Percentiles rank a stretch among this genome's conserved stretches.
Evolutionary conservation across 1,140 invertebrate genomes (phyloP).

Genomic region (Leptinotarsa lineolata): DNA sequence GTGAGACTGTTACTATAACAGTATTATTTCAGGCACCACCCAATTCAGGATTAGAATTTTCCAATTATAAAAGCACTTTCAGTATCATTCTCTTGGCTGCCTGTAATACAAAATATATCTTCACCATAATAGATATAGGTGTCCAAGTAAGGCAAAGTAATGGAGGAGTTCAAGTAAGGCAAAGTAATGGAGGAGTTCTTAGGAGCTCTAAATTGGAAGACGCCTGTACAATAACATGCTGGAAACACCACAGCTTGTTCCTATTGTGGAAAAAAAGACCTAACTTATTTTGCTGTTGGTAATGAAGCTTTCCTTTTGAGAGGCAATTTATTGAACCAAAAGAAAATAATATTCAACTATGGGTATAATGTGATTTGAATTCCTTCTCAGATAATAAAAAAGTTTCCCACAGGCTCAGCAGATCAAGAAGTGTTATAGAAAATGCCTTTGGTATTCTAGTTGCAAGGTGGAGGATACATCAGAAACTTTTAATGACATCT

Average conservation of each 20-base stretch:
- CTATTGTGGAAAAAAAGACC: not conserved
- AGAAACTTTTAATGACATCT: not conserved
- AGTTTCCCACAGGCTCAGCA: not conserved
- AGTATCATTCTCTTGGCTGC: slow-evolving; percentile 56
- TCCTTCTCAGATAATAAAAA: not conserved
- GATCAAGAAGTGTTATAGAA: not conserved
- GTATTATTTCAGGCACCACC: slow-evolving; percentile 15
- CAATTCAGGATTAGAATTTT: slow-evolving; percentile 50
- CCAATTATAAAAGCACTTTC: slow-evolving; percentile 57
- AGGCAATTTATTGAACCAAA: slow-evolving; percentile 1
- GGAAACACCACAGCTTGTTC: not conserved
- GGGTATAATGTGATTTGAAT: slow-evolving; percentile 2
- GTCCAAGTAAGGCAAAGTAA: not conserved
- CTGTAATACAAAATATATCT: slow-evolving; percentile 17
- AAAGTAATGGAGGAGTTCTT: slow-evolving; percentile 10
- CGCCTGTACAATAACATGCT: not conserved
- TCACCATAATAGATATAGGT: slow-evolving; percentile 15
- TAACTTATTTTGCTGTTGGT: not conserved
- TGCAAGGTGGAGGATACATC: not conserved
- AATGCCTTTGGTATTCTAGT: slow-evolving; percentile 5
- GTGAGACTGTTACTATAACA: not conserved
- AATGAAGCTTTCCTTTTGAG: slow-evolving; percentile 15
- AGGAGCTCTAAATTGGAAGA: slow-evolving; percentile 6
- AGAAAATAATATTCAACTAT: slow-evolving; percentile 11
- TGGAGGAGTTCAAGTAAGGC: not conserved